Evolutionary conservation across 2,113 vertebrate species (phyloP).

Genomic region (Vicugna pacos): DNA sequence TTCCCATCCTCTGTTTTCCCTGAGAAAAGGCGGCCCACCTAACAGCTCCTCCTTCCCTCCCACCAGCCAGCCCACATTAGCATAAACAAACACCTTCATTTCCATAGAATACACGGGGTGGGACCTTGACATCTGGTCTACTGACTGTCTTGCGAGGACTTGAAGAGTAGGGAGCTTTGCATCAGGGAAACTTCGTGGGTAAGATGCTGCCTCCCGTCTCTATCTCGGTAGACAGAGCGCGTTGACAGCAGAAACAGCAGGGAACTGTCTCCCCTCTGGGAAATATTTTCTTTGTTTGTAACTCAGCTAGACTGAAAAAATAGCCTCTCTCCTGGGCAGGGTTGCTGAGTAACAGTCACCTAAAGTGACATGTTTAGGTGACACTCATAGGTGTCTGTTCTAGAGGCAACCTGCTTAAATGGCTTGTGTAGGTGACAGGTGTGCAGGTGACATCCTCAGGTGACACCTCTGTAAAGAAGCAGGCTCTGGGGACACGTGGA

Average conservation of each 20-base stretch:
- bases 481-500: rapidly evolving
- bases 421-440: neutral
- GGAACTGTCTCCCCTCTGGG: neutral
- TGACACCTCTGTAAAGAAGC: neutral
- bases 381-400: neutral
- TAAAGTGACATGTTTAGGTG: slow-evolving; percentile 22
- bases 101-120: slow-evolving; percentile 32
- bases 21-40: neutral
- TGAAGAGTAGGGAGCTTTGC: neutral
- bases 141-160: neutral
- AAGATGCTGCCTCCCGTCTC: neutral
- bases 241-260: neutral
- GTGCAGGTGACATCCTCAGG: neutral
- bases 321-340: neutral
- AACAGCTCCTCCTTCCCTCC: neutral
- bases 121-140: slow-evolving; percentile 48
- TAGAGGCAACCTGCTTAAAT: neutral
- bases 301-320: slow-evolving; percentile 17
- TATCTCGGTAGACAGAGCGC: neutral
- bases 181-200: neutral
- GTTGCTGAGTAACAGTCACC: slow-evolving; percentile 23
- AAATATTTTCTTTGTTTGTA: slow-evolving; percentile 40
- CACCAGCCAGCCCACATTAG: neutral
- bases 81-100: slow-evolving; percentile 65
- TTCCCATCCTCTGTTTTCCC: neutral